Conservation (phyloP, 1,140 invertebrate genomes). For the Vanessa tameamea region DNA sequence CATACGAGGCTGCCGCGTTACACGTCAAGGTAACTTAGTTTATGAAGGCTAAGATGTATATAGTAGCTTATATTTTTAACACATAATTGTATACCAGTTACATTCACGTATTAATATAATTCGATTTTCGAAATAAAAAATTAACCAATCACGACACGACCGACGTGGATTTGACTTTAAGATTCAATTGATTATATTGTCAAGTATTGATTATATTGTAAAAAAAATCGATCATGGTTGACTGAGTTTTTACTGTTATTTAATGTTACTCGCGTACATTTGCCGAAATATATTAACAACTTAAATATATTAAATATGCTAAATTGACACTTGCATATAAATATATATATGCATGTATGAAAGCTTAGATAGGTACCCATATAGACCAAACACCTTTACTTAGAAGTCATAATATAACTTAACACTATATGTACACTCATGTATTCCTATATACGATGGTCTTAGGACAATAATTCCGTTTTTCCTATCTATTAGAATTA, state of each 20-base stretch:
- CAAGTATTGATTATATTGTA: too few relatives aligned
- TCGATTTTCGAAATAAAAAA: too few relatives aligned
- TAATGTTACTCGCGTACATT: constrained; percentile 40
- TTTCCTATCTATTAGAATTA: constrained; percentile 71
- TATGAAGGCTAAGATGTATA: too few relatives aligned
- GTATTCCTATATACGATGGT: constrained; percentile 69
- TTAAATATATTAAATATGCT: constrained; percentile 54
- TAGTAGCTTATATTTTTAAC: too few relatives aligned
- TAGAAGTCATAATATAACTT: constrained; percentile 65
- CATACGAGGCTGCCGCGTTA: constrained; percentile 2
- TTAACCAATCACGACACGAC: too few relatives aligned
- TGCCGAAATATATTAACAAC: constrained; percentile 49
- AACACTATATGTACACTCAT: constrained; percentile 76
- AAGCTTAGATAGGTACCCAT: constrained; percentile 76
- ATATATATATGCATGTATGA: constrained; percentile 73
- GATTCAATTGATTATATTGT: too few relatives aligned
- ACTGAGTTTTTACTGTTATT: too few relatives aligned
- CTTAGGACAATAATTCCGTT: constrained; percentile 71
- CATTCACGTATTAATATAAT: too few relatives aligned
- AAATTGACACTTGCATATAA: constrained; percentile 78
- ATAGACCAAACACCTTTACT: constrained; percentile 78
- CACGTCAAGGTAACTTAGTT: constrained; percentile 9
- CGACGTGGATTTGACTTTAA: too few relatives aligned
- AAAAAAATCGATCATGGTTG: too few relatives aligned
- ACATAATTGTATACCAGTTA: too few relatives aligned